These are phyloP conservation scores for Varroa destructor DNA, from an alignment of 1,140 invertebrate genomes.

Conservation along the genomic window DNA sequence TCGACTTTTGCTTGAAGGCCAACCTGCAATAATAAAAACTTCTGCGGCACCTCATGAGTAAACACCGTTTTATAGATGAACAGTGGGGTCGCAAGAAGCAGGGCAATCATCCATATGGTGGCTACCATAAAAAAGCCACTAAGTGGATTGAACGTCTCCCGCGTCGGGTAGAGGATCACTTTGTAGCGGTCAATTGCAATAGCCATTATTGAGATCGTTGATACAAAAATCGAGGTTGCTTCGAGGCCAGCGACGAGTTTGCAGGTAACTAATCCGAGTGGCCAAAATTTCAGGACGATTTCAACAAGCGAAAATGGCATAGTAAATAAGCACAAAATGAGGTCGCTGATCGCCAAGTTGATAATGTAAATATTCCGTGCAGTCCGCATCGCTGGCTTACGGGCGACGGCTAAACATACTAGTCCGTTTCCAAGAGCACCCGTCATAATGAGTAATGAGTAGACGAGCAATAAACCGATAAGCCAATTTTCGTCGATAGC, in stretches of 20 bases:
- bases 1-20: conserved; percentile 42
- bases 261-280: conserved; percentile 46
- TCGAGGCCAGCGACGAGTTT: conserved; percentile 66
- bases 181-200: conserved; percentile 61
- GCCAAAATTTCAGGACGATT: conserved; percentile 52
- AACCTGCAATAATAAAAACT: neutral
- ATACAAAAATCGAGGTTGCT: conserved; percentile 72
- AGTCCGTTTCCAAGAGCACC: conserved; percentile 65
- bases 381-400: conserved; percentile 67
- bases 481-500: conserved; percentile 52
- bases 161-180: conserved; percentile 64
- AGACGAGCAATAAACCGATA: conserved; percentile 53
- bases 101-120: conserved; percentile 62
- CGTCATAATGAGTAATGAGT: conserved; percentile 57
- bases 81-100: conserved; percentile 60
- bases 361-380: conserved; percentile 75
- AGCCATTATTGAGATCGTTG: conserved; percentile 73
- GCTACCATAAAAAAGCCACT: conserved; percentile 57
- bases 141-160: conserved; percentile 56
- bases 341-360: conserved; percentile 69
- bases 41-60: conserved; percentile 45
- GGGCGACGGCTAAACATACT: conserved; percentile 50
- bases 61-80: conserved; percentile 57
- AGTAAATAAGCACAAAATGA: conserved; percentile 65
- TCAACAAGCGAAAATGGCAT: conserved; percentile 71